A percentile compares a stretch with the other conserved stretches of the same genome.
Evolutionary conservation across 2,113 vertebrate genomes (phyloP).

Genomic region (Cephalopholis sonnerati): DNA sequence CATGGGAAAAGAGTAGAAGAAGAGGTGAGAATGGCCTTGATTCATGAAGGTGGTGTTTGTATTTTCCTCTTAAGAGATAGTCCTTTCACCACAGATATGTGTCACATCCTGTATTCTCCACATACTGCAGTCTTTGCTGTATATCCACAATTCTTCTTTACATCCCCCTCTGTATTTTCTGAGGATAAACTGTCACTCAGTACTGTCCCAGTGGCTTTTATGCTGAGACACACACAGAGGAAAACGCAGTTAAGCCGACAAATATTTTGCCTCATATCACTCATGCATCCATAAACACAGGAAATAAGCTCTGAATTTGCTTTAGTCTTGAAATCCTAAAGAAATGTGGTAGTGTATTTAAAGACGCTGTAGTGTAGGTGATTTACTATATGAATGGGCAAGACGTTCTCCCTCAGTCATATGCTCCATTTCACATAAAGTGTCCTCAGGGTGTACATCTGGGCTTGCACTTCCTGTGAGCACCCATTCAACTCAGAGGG

Average conservation of each 20-base stretch:
- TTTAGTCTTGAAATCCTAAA: background rate
- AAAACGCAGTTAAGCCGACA: background rate
- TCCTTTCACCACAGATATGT: background rate
- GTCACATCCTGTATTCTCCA: background rate
- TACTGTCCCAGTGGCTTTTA: background rate
- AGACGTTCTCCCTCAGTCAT: background rate
- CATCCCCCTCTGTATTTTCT: background rate
- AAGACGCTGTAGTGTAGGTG: background rate
- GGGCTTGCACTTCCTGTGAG: constrained; percentile 16
- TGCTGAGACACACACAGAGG: background rate
- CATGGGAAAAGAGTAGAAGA: background rate
- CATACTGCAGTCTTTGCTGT: background rate
- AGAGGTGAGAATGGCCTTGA: constrained; percentile 2
- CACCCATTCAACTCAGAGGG: constrained; percentile 6
- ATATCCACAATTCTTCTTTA: background rate
- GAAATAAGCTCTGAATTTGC: background rate
- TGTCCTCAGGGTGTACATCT: constrained; percentile 47
- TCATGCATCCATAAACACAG: background rate
- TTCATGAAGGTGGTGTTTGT: background rate
- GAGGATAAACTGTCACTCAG: background rate
- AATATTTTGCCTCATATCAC: background rate
- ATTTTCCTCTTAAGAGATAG: background rate
- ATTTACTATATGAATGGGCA: constrained; percentile 21
- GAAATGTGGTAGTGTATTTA: background rate
- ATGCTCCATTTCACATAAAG: constrained; percentile 46